Conservation (phyloP, 2,888 invertebrate species). For the Cosmia pyralina region DNA sequence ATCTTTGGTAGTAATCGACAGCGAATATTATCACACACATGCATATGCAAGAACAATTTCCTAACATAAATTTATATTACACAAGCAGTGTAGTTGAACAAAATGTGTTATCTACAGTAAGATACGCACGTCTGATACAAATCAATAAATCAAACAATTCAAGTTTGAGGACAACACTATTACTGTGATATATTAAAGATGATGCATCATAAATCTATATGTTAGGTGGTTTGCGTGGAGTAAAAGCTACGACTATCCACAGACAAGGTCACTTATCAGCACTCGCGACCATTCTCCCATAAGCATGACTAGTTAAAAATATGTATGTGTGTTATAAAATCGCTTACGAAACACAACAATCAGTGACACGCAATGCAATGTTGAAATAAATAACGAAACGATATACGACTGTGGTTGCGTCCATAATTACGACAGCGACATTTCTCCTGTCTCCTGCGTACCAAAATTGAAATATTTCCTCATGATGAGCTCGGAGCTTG, state of each 20-base stretch:
- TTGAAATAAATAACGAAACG: slow-evolving; percentile 71
- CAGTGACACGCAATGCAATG: slow-evolving; percentile 79
- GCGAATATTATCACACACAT: slow-evolving; percentile 71
- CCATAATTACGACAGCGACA: slow-evolving; percentile 72
- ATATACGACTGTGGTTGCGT: slow-evolving; percentile 77
- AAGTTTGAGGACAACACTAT: slow-evolving; percentile 41
- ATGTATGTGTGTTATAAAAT: slow-evolving; percentile 82
- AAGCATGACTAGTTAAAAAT: slow-evolving; percentile 63
- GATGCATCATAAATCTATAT: slow-evolving; percentile 54
- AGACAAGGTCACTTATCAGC: slow-evolving; percentile 43
- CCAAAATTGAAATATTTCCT: slow-evolving; percentile 90
- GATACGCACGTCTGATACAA: slow-evolving; percentile 44
- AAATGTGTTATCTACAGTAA: slow-evolving; percentile 64
- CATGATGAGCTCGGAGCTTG: slow-evolving; percentile 89
- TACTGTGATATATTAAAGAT: slow-evolving; percentile 52
- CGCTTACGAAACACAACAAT: slow-evolving; percentile 76
- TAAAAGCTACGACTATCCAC: slow-evolving; percentile 57
- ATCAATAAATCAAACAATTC: slow-evolving; percentile 40
- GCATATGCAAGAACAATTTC: slow-evolving; percentile 62
- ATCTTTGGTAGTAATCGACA: slow-evolving; percentile 66
- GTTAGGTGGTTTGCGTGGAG: slow-evolving; percentile 49
- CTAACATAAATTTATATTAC: slow-evolving; percentile 55
- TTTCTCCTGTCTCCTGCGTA: slow-evolving; percentile 78
- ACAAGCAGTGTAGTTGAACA: slow-evolving; percentile 63
- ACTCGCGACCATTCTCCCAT: slow-evolving; percentile 51